Base-by-base conservation (phyloP, 2,797 vertebrate species). In the Girardinus metallicus region DNA sequence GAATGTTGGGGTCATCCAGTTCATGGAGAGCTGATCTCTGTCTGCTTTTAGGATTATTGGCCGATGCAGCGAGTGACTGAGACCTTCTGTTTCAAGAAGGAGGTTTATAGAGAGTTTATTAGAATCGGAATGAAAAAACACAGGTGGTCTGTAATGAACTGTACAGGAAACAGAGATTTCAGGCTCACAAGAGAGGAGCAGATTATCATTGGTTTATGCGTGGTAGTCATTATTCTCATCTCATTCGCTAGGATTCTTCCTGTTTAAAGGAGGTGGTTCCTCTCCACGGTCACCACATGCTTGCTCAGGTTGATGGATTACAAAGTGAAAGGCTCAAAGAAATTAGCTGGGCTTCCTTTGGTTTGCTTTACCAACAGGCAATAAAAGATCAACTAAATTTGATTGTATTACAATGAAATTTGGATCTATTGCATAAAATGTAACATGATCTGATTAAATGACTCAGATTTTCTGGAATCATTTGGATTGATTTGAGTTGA, bases 1-100 rank as follows among this genome's bases (percentile, higher is more conserved):
- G 77, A 78, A 78, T 78, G 77, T 73, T 46, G 15, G 44, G 70
- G 77, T 73, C 77, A 72, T 23, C 23, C 49, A 57, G 68, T 29
- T 72, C 26, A 44, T 15, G 18, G n/a, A 46, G 68, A 31, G 21
- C 39, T 60, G 41, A 60, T 78, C 77, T 44, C n/a, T 47, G 77
- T 36, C 49, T 72, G 77, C 15, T 31, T 77, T 77, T 53, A 70
- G 39, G 4, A 23, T 23, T 49, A 34, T 39, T 18, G 11, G 23
- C 29, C 2, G 26, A 34, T 36, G 12, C 5, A 21, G 39, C 8
- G 26, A 53, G 51, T 2, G 21, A 57, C 18, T 21, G 29, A 55
- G 39, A 72, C 16, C 39, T 41, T 53, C 66, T 46, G 76, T 39
- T 55, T 75, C 41, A 60, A 43, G 51, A 16, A 3, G 5, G 26